A percentile compares a stretch with the other conserved stretches of the same genome.
Conservation (phyloP, 2,888 invertebrate genomes). For the Hypomecis atomaria region DNA sequence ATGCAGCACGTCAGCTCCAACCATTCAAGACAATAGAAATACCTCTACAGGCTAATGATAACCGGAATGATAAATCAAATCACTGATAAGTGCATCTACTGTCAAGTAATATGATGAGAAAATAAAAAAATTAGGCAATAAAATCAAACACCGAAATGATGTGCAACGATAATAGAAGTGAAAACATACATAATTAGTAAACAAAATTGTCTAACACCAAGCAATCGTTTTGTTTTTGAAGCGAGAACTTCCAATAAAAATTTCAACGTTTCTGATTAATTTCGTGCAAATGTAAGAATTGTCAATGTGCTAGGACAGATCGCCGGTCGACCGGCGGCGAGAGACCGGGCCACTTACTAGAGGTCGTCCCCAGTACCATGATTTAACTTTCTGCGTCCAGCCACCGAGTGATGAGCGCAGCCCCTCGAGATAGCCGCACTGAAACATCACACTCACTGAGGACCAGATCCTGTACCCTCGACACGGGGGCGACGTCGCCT, state of each 20-base stretch:
- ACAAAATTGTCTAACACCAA: constrained; percentile 74
- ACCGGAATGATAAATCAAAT: constrained; percentile 64
- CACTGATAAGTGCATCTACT: constrained; percentile 67
- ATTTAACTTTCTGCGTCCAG: constrained; percentile 98
- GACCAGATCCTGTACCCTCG: constrained; percentile 66
- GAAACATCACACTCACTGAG: constrained; percentile 87
- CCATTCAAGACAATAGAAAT: constrained; percentile 67
- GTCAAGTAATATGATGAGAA: constrained; percentile 57
- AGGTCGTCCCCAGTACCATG: constrained; percentile 99
- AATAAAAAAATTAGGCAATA: constrained; percentile 59
- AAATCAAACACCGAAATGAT: constrained; percentile 75
- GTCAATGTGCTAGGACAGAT: constrained; percentile 81
- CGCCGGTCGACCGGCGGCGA: constrained; percentile 73
- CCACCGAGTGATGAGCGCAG: constrained; percentile 97
- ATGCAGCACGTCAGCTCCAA: constrained; percentile 73
- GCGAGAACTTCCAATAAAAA: constrained; percentile 75
- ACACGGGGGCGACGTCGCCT: constrained; percentile 45
- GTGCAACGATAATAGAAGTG: constrained; percentile 79
- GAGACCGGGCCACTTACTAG: constrained; percentile 92
- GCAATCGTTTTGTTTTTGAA: constrained; percentile 75
- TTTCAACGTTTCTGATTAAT: constrained; percentile 58
- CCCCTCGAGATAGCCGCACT: constrained; percentile 96
- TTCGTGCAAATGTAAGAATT: constrained; percentile 81
- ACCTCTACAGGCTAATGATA: constrained; percentile 76
- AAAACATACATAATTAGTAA: constrained; percentile 67